phyloP scores from a whole-genome alignment of 2,113 vertebrate species.

The Aspidoscelis tigris region DNA sequence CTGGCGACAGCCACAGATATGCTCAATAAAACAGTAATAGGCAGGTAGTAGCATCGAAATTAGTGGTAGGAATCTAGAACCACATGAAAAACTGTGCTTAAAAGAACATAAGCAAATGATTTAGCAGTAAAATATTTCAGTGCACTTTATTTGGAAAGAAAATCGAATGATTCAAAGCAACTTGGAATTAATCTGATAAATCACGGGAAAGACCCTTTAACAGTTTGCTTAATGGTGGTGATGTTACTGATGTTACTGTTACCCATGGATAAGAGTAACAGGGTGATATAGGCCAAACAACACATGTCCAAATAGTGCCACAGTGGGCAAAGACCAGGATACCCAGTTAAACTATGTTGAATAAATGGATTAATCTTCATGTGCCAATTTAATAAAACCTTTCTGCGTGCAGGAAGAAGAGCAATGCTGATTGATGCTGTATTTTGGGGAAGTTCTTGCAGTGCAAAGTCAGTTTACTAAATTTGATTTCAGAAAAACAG shows the following conservation, averaged over 20 bases:
- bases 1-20: too few relatives aligned
- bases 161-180: neutral
- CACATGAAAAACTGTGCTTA: neutral
- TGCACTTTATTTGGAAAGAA: neutral
- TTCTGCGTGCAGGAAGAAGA: constrained; percentile 1
- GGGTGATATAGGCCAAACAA: too few relatives aligned
- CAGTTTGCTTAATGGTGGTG: too few relatives aligned
- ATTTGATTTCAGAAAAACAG: neutral
- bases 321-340: too few relatives aligned
- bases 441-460: neutral
- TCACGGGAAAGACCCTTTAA: too few relatives aligned
- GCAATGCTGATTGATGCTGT: neutral
- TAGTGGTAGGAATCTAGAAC: neutral
- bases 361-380: too few relatives aligned
- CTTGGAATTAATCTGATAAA: too few relatives aligned
- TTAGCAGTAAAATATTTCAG: neutral
- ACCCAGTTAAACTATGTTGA: too few relatives aligned
- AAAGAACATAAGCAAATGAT: neutral
- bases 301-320: too few relatives aligned
- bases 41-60: neutral
- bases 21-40: too few relatives aligned
- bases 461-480: neutral
- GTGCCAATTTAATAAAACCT: neutral
- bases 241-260: too few relatives aligned
- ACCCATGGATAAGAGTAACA: too few relatives aligned